Conservation (phyloP, 2,113 vertebrate genomes). For the Silurus asotus region DNA sequence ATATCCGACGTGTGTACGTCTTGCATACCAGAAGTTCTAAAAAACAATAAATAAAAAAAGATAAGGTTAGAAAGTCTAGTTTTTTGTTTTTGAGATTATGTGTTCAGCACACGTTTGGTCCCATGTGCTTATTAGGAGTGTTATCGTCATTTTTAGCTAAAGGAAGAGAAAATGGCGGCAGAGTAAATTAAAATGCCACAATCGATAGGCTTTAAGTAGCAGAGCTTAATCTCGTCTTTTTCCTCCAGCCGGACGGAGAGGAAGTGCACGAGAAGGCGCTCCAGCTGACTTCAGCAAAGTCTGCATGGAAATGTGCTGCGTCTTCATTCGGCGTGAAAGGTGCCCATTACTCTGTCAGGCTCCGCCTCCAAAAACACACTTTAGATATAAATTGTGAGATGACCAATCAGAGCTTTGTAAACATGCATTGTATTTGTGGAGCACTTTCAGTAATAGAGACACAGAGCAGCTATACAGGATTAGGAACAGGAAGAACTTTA, state of each 20-base stretch:
- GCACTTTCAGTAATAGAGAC: not conserved
- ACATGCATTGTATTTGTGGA: not conserved
- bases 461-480: not conserved
- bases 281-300: not conserved
- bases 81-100: not conserved
- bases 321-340: conserved; percentile 21
- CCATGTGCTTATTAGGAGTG: not conserved
- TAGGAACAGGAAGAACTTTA: not conserved
- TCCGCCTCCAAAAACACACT: not conserved
- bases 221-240: not conserved
- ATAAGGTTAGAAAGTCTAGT: not conserved
- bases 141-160: conserved; percentile 12
- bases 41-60: not conserved
- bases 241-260: not conserved
- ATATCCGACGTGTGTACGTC: not conserved
- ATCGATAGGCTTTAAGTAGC: not conserved
- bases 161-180: not conserved
- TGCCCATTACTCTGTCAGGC: conserved; percentile 16
- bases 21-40: not conserved
- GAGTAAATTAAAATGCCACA: conserved; percentile 11
- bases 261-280: not conserved
- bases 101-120: conserved; percentile 12
- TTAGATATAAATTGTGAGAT: not conserved
- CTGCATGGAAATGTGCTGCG: not conserved
- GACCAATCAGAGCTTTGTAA: not conserved